Evolutionary conservation across 1,140 invertebrate genomes (phyloP), one percentile per base, ranked within the genome.

Genomic region (Amphibalanus amphitrite): DNA sequence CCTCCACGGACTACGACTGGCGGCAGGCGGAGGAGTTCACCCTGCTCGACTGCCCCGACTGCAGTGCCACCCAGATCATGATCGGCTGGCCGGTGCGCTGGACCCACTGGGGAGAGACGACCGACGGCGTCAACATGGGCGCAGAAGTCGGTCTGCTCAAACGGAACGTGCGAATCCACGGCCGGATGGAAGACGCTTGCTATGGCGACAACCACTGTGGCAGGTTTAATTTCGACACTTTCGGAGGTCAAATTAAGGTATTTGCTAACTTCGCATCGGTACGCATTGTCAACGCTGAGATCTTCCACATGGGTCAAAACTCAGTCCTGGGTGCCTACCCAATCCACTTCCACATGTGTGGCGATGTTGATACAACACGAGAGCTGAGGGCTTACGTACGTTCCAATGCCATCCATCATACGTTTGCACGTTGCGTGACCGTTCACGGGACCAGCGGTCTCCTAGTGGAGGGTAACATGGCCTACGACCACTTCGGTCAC

Each of bases 41-140:
- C 23, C 6, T 8, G 6, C 64, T 6, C 23, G 64, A 23, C 23
- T 65, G 64, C 4, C 64, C 64, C 26, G 20, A 4, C 3, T 65
- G 33, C 33, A 38, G 33, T 15, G 15, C 33, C 4, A 38, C 33
- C 33, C 33, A 38, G 33, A 38, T 38, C 33, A 38, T 15, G 4
- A 38, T 38, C 33, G 33, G 33, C 33, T 38, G 33, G 33, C 33
- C 33, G 15, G 33, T 38, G 33, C 33, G 4, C 33, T 15, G 33
- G 4, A 65, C 64, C 23, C 20, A 23, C 64, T 65, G 64, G 64
- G 4, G 64, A n/a, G n/a, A n/a, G 64, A 65, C 64, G 26, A 65
- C 64, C 64, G 64, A 65, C 26, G 64, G 64, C 25, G 64, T 65
- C 64, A 65, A 65, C n/a, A 65, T 65, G 64, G 64, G 64, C 6